These are phyloP conservation scores for Shinisaurus crocodilurus DNA, from an alignment of 2,113 vertebrate genomes.

Conservation along the genomic window DNA sequence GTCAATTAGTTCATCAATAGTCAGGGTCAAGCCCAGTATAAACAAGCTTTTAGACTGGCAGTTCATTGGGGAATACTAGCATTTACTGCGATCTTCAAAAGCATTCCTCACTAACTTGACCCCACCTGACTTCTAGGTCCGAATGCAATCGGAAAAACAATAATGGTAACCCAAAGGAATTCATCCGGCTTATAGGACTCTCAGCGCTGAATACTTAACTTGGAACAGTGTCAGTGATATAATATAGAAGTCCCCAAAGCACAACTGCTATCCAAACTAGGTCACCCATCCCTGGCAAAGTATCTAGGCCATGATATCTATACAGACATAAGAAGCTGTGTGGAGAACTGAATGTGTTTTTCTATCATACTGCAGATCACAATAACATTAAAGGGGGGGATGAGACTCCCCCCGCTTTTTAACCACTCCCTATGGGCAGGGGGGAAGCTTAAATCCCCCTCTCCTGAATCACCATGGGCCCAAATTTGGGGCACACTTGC, in stretches of 20 bases:
- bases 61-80: neutral
- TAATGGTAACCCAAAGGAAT: neutral
- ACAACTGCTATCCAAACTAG: conserved; percentile 20
- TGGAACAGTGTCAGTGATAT: conserved; percentile 12
- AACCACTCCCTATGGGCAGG: too few relatives aligned
- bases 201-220: conserved; percentile 12
- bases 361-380: neutral
- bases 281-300: neutral
- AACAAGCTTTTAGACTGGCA: neutral
- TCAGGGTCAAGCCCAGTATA: neutral
- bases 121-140: neutral
- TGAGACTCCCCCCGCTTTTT: too few relatives aligned
- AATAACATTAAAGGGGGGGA: neutral
- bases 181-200: neutral
- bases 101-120: neutral
- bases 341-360: conserved; percentile 21
- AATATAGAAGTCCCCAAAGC: neutral
- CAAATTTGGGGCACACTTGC: too few relatives aligned
- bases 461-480: too few relatives aligned
- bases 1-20: neutral
- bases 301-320: neutral
- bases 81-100: neutral
- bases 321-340: neutral
- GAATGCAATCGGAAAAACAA: neutral
- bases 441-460: too few relatives aligned